Evolutionary conservation across 2,888 invertebrate species (phyloP).

Genomic region (Acleris sparsana): DNA sequence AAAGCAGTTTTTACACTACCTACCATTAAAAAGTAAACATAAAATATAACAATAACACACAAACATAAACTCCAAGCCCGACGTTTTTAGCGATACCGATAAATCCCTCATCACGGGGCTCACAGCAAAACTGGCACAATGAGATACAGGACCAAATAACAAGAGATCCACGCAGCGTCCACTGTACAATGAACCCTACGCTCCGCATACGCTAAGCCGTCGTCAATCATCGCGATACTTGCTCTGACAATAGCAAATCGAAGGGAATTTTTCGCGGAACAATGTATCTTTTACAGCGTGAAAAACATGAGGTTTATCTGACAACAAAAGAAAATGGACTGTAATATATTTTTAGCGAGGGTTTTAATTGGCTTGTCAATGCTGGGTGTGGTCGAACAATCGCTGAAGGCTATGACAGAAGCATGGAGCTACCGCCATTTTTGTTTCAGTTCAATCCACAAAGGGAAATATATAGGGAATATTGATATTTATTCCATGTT

Average conservation of each 20-base stretch:
- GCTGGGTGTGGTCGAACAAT: no score
- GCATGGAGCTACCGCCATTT: no score
- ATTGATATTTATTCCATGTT: no score
- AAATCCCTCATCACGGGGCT: slow-evolving; percentile 16
- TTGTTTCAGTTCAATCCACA: no score
- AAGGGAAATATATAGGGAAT: no score
- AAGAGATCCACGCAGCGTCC: neutral
- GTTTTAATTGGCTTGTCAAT: no score
- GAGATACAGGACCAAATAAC: neutral
- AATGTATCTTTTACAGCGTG: slow-evolving; percentile 14
- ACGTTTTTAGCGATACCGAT: slow-evolving; percentile 21
- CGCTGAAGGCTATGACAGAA: no score
- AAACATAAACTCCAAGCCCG: slow-evolving; percentile 7
- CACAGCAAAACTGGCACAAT: neutral
- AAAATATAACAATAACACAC: no score
- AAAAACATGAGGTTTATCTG: slow-evolving; percentile 12
- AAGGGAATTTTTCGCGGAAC: slow-evolving; percentile 18
- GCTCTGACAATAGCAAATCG: slow-evolving; percentile 27
- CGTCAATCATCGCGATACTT: slow-evolving; percentile 25
- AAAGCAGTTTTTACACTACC: no score
- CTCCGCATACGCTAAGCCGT: slow-evolving; percentile 6
- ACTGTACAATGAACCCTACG: slow-evolving; percentile 1
- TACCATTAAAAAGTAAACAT: neutral
- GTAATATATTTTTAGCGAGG: no score
- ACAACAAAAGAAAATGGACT: neutral